A percentile compares a stretch with the other conserved stretches of the same genome.
phyloP scores from a whole-genome alignment of 2,797 vertebrate species.

The Xyrichtys novacula region DNA sequence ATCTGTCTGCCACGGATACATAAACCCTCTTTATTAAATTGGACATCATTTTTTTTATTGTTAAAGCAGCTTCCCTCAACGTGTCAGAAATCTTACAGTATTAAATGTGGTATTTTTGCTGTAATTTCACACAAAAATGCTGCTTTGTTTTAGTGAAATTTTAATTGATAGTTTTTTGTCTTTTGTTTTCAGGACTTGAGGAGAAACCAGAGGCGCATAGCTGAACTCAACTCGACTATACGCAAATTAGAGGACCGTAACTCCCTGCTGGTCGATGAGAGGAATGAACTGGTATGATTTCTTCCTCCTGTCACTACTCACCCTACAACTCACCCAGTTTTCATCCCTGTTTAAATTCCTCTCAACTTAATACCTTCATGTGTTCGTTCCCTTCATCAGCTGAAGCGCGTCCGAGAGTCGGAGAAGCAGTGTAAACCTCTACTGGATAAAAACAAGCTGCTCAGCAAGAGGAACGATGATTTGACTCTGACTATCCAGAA shows the following conservation, averaged over 20 bases:
- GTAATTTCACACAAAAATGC: no score
- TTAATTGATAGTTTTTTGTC: not conserved
- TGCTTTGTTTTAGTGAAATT: not conserved
- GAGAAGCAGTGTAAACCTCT: conserved; percentile 98
- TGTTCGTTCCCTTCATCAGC: conserved; percentile 69
- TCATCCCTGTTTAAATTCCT: not conserved
- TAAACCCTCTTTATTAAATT: no score
- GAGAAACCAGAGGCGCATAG: conserved; percentile 94
- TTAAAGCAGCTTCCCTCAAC: no score
- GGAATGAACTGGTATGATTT: conserved; percentile 91
- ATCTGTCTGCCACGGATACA: no score
- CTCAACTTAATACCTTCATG: not conserved
- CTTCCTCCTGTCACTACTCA: not conserved
- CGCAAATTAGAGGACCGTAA: conserved; percentile 97
- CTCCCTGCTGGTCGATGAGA: conserved; percentile 93
- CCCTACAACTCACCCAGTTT: not conserved
- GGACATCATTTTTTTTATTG: no score
- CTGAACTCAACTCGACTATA: conserved; percentile 94
- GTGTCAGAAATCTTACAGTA: no score
- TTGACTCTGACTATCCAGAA: conserved; percentile 94
- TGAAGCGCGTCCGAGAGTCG: conserved; percentile 95
- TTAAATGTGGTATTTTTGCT: no score
- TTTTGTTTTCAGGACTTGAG: conserved; percentile 89
- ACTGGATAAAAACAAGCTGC: conserved; percentile 97
- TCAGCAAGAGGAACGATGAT: conserved; percentile 96